Conservation (phyloP, 1,140 invertebrate species). For the Pantala flavescens region DNA sequence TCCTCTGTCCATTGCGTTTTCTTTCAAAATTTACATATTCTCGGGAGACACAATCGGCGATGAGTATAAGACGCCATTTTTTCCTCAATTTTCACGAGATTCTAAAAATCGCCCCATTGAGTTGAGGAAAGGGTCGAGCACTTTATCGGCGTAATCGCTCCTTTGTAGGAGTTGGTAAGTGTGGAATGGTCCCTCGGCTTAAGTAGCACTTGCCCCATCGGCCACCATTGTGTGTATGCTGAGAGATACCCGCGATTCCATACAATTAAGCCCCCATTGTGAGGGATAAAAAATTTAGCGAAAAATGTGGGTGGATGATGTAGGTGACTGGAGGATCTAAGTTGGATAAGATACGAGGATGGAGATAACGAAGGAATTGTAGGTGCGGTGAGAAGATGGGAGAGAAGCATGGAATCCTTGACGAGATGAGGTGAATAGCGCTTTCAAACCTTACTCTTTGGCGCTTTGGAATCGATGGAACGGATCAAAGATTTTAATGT, state of each 20-base stretch:
- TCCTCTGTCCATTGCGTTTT: too few relatives aligned
- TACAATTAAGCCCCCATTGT: conserved; percentile 5
- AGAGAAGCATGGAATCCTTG: too few relatives aligned
- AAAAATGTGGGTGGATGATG: not conserved
- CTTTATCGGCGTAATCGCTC: not conserved
- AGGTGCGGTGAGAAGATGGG: not conserved
- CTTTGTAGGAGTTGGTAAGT: not conserved
- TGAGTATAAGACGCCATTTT: too few relatives aligned
- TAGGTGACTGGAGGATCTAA: not conserved
- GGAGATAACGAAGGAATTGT: not conserved
- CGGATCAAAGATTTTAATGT: too few relatives aligned
- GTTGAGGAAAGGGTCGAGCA: not conserved
- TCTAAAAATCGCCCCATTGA: not conserved
- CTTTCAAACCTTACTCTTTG: too few relatives aligned
- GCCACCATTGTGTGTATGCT: not conserved
- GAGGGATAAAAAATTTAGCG: not conserved
- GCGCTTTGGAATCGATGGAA: too few relatives aligned
- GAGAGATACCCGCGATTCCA: conserved; percentile 7
- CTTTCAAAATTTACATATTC: too few relatives aligned
- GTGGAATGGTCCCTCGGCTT: not conserved
- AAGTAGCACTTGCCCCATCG: conserved; percentile 7
- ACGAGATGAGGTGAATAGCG: too few relatives aligned
- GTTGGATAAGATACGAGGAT: not conserved
- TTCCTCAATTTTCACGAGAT: too few relatives aligned
- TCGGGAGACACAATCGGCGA: too few relatives aligned